Conservation (phyloP, 2,797 vertebrate genomes). For the Miichthys miiuy region DNA sequence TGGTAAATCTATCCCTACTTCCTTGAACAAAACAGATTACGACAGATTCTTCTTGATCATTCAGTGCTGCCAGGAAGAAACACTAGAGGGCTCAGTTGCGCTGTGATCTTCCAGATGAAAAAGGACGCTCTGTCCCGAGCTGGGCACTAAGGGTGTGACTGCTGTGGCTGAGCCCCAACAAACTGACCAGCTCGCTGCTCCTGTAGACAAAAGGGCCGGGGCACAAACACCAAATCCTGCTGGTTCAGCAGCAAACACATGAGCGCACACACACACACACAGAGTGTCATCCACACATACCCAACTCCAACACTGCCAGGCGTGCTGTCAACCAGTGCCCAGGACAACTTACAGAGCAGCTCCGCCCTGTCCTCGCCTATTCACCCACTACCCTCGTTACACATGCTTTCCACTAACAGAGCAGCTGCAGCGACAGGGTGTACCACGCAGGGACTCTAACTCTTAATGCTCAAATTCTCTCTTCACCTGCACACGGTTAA, state of each 20-base stretch:
- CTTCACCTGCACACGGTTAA: not conserved
- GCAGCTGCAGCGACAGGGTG: slow-evolving; percentile 20
- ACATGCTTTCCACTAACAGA: slow-evolving; percentile 33
- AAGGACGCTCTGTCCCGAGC: slow-evolving; percentile 2
- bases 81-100: slow-evolving; percentile 77
- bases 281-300: slow-evolving; percentile 18
- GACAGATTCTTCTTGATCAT: not conserved
- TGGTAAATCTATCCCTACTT: slow-evolving; percentile 1
- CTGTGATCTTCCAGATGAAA: slow-evolving; percentile 32
- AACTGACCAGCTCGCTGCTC: slow-evolving; percentile 73
- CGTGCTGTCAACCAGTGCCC: slow-evolving; percentile 49
- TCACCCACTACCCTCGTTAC: slow-evolving; percentile 36
- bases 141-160: slow-evolving; percentile 58
- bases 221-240: slow-evolving; percentile 80
- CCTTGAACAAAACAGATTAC: not conserved
- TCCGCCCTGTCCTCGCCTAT: slow-evolving; percentile 46
- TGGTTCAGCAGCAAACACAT: slow-evolving; percentile 73
- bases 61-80: slow-evolving; percentile 19
- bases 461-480: not conserved
- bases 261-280: slow-evolving; percentile 21
- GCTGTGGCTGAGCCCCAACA: slow-evolving; percentile 54
- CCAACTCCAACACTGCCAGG: slow-evolving; percentile 35
- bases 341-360: slow-evolving; percentile 47
- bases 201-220: slow-evolving; percentile 74
- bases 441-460: not conserved